Conservation (phyloP, 2,888 invertebrate species). For the Euclidia mi region DNA sequence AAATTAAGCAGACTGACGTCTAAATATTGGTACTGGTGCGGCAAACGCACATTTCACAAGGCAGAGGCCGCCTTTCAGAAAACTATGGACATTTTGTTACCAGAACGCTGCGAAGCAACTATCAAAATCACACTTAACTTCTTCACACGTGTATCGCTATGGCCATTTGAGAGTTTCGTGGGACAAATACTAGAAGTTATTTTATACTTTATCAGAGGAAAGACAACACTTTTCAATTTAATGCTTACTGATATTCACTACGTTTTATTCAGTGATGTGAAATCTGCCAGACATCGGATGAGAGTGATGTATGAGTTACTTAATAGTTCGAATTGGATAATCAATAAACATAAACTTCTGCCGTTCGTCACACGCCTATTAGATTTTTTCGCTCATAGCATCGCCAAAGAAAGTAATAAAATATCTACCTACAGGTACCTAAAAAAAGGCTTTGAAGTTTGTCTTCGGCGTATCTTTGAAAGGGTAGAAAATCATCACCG, state of each 20-base stretch:
- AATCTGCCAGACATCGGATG: constrained; percentile 80
- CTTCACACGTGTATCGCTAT: constrained; percentile 65
- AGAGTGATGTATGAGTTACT: constrained; percentile 86
- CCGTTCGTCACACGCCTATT: constrained; percentile 82
- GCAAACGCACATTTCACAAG: constrained; percentile 64
- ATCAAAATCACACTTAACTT: constrained; percentile 72
- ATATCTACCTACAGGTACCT: constrained; percentile 70
- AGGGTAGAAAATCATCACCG: constrained; percentile 84
- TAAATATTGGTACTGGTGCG: constrained; percentile 60
- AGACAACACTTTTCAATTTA: constrained; percentile 67
- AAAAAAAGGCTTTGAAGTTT: constrained; percentile 88
- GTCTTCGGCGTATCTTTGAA: constrained; percentile 86
- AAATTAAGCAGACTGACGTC: constrained; percentile 64
- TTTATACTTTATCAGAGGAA: constrained; percentile 67
- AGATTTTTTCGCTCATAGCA: constrained; percentile 82
- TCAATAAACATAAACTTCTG: constrained; percentile 74
- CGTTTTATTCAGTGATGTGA: constrained; percentile 66
- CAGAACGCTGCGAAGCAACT: constrained; percentile 68
- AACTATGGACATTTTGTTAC: constrained; percentile 67
- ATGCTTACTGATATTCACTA: constrained; percentile 75
- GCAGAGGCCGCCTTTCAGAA: constrained; percentile 70
- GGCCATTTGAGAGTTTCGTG: constrained; percentile 75
- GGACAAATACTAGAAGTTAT: constrained; percentile 72
- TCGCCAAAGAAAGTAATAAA: constrained; percentile 58
- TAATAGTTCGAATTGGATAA: constrained; percentile 81